Conservation (phyloP, 2,113 vertebrate genomes). For the Eurystomus gularis region DNA sequence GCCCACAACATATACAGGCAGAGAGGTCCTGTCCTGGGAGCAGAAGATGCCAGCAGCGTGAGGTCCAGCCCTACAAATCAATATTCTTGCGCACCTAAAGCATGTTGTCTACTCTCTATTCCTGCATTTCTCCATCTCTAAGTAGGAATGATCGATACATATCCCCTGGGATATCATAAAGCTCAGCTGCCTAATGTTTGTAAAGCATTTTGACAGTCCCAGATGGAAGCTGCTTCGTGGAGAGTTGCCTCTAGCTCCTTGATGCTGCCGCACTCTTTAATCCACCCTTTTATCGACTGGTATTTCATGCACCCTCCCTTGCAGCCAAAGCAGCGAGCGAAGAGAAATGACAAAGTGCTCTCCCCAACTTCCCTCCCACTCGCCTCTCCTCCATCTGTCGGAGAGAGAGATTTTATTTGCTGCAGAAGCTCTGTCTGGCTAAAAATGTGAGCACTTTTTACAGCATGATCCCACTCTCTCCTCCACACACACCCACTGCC, state of each 20-base stretch:
- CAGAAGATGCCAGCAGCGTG: background rate
- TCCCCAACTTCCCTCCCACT: conserved; percentile 64
- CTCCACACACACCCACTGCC: conserved; percentile 63
- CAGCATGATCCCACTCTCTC: conserved; percentile 52
- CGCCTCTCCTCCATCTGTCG: conserved; percentile 54
- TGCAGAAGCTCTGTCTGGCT: conserved; percentile 50
- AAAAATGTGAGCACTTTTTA: conserved; percentile 63
- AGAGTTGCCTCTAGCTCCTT: background rate
- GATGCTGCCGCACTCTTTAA: background rate
- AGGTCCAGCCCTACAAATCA: background rate
- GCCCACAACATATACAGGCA: background rate
- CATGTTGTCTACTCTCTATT: background rate
- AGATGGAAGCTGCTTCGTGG: background rate
- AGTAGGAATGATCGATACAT: background rate
- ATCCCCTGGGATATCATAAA: background rate
- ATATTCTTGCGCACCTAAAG: background rate
- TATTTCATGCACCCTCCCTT: background rate
- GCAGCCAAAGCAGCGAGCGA: conserved; percentile 4
- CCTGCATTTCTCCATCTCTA: background rate
- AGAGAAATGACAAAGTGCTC: conserved; percentile 22
- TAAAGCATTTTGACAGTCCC: background rate
- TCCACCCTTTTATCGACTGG: background rate
- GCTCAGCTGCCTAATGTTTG: background rate
- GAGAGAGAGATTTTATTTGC: conserved; percentile 54
- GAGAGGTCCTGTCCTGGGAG: background rate